These are phyloP conservation scores for Etheostoma cragini DNA, from an alignment of 2,113 vertebrate genomes.

Conservation along the genomic window DNA sequence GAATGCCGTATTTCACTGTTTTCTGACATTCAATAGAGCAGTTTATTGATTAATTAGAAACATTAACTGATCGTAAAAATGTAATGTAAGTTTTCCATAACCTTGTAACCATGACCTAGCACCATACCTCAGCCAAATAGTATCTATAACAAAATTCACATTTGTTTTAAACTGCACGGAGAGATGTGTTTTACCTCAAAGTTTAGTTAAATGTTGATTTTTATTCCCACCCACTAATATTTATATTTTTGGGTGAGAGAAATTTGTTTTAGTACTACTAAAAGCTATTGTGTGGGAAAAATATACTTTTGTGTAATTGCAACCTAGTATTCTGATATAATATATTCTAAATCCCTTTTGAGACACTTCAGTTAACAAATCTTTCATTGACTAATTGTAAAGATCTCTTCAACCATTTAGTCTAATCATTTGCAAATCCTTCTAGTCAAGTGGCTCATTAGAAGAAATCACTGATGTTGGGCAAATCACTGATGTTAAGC, in stretches of 20 bases:
- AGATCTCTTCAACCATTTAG: conserved; percentile 17
- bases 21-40: no score
- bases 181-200: no score
- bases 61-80: no score
- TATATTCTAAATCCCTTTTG: background rate
- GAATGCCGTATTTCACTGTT: background rate
- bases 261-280: background rate
- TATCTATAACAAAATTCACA: background rate
- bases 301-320: background rate
- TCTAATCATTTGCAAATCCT: conserved; percentile 63
- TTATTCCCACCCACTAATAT: background rate
- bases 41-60: no score
- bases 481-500: conserved; percentile 55
- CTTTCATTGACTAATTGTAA: background rate
- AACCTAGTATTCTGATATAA: background rate
- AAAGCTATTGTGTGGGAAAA: background rate
- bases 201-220: background rate
- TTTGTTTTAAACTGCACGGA: background rate
- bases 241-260: background rate
- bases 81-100: no score
- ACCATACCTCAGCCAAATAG: background rate
- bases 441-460: conserved; percentile 70
- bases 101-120: no score
- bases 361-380: background rate
- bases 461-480: conserved; percentile 53